Evolutionary conservation across 2,113 vertebrate species (phyloP), one percentile per base, ranked within the genome.

Genomic region (Ia io): DNA sequence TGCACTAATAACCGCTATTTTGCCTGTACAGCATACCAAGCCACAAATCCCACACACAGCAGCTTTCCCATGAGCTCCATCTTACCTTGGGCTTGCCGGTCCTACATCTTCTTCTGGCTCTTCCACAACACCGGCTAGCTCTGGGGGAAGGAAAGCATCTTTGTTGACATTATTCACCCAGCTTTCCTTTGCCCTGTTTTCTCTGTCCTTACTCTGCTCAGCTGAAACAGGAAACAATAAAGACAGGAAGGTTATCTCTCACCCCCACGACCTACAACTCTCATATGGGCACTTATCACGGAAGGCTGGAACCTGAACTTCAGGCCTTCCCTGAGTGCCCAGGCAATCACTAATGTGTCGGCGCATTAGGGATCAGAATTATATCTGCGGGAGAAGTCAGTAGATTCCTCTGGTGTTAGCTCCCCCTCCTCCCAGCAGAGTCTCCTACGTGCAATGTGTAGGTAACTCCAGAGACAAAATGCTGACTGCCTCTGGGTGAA

Each of bases 101-200:
- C 35, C 44, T 85, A 49, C 14, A 5, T 97, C 89, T 28, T 96
- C 79, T 71, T 97, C 98, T 2, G 97, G 97, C 25, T 98, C 98
- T 70, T 99, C 98, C 16, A 97, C 96, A 79, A 98, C 89, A 32
- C 98, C 98, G 22, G 97, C 97, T 11, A 98, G 97, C 20, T 98
- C 99, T 69, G 99, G 95, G 51, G 98, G 97, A 67, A 98, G 91
- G 65, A 98, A 98, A 56, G 97, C 97, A 74, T 99, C 99, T 96
- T 98, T 98, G 95, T 98, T 98, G 84, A 98, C 97, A 88, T 97
- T 99, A 98, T 98, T 98, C 94, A 99, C 98, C 98, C 98, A 99
- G 96, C 98, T 99, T 94, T 95, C 98, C 97, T 98, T 98, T 90
- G 97, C 90, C 77, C 93, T 98, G 76, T 98, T 98, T 3, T 74